Base-by-base conservation (phyloP, 2,113 vertebrate genomes). In the Esox niger region DNA sequence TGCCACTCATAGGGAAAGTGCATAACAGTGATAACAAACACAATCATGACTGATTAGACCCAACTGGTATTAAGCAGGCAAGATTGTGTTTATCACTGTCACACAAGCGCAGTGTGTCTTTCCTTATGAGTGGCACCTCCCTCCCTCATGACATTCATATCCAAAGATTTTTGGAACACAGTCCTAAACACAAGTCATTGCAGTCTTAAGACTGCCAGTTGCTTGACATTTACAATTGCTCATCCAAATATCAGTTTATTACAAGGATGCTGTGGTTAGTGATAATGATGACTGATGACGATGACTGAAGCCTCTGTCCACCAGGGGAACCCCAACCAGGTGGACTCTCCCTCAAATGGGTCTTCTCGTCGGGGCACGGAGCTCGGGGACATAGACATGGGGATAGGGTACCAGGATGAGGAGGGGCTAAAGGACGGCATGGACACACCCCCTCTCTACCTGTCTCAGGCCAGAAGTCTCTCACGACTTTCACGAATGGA, bases 301-400 rank as follows among this genome's bases (percentile, higher is more conserved):
- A 25, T 54, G 20, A 54, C 5, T 54, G 49, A 54, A 21, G 21
- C 38, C 27, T 61, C 6, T 65, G 58, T 72, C 56, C 66, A 66
- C 43, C 83, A 79, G 95, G 93, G 83, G 84, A 86, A 90, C 74
- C 65, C 92, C 90, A 77, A 83, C 62, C 74, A 80, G 27, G 70
- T 76, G n/a, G 90, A 90, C 3, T 2, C 85, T 0, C 77, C 82
- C 0, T 82, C 79, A 1, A 94, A 95, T 60, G 93, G 93, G 29
- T 66, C 87, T 2, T 75, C 86, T 21, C 87, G 94, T 69, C 88
- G 84, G 1, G 89, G 91, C 64, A 91, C 89, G 70, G 93, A 95
- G 73, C 86, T 94, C 71, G 92, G 93, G 0, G 90, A 92, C 49
- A 65, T 93, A 35, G 92, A 93, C 46, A 75, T 86, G 26, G 90